Percentiles rank a stretch among this genome's conserved stretches.
Evolutionary conservation across 2,888 invertebrate genomes (phyloP).

Genomic region (Oasisia sp.): DNA sequence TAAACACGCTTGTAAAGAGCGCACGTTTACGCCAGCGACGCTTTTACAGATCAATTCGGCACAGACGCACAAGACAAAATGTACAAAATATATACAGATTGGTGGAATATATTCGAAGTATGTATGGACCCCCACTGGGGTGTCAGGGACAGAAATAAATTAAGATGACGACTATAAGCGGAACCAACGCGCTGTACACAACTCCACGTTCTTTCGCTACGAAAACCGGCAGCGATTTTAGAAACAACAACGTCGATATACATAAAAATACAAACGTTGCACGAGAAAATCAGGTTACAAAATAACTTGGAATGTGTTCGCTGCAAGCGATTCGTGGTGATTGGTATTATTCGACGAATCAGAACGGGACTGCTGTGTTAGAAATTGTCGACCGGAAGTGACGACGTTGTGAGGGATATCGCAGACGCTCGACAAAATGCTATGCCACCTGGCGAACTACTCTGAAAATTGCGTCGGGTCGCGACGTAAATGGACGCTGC

Average conservation of each 20-base stretch:
- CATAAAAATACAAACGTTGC: constrained; percentile 9
- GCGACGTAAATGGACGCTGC: not conserved
- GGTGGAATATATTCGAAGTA: constrained; percentile 11
- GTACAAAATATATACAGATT: constrained; percentile 17
- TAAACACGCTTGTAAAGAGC: not conserved
- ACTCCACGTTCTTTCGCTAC: not conserved
- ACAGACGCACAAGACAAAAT: not conserved
- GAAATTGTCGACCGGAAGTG: not conserved
- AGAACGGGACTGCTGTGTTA: not conserved
- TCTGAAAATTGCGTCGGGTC: not conserved
- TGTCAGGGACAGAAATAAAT: constrained; percentile 4
- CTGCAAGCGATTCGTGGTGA: not conserved
- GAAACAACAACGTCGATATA: not conserved
- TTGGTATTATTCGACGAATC: not conserved
- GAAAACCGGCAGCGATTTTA: not conserved
- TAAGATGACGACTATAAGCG: not conserved
- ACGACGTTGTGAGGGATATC: not conserved
- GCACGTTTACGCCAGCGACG: not conserved
- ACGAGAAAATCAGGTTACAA: not conserved
- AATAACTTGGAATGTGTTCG: constrained; percentile 1
- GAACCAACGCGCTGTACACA: not conserved
- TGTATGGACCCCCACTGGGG: not conserved
- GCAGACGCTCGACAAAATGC: not conserved
- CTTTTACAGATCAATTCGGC: not conserved
- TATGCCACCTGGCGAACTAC: constrained; percentile 3